Evolutionary conservation across 2,888 invertebrate species (phyloP), one percentile per base, ranked within the genome.

Genomic region (Amphipoea oculea): DNA sequence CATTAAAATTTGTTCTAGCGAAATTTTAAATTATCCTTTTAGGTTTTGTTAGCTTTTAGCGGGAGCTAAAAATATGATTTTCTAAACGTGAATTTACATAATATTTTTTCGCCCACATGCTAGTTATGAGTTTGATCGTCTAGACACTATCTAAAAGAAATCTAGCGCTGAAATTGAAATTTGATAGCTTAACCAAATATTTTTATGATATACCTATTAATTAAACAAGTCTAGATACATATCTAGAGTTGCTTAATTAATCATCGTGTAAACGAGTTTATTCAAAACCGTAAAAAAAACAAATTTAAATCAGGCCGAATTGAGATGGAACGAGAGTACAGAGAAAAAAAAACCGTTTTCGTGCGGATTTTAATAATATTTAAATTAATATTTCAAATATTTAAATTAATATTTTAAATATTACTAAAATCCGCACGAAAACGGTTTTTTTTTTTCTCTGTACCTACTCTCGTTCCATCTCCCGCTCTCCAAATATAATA

Each of bases 21-120:
- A 67, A 66, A 23, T 81, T 83, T 57, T 62, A 54, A 77, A 71
- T 57, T 45, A 71, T 40, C 29, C 54, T 62, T 77, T 70, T 6
- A 6, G 57, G 57, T n/a, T 69, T 66, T 45, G 23, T 82, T 82
- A 12, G 45, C 7, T 82, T 79, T 60, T 42, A 20, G 14, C 3
- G 7, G 20, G 63, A n/a, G 48, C 45, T 57, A 6, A 54, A 54
- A 40, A 62, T 66, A 40, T 4, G 1, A 65, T 66, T 17, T 69
- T 40, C 0, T 45, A 36, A 63, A 57, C 1, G 7, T n/a, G 36
- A 9, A 70, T 36, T 63, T 6, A 45, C 5, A 54, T 70, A 2
- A 36, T 14, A 42, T 3, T 5, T 51, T 76, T 62, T 36, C 4
- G 1, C 5, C 14, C 11, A 23, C 1, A 51, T 2, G 4, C 17